These are phyloP conservation scores for Prionailurus viverrinus DNA, from an alignment of 2,113 vertebrate genomes.

Conservation along the genomic window DNA sequence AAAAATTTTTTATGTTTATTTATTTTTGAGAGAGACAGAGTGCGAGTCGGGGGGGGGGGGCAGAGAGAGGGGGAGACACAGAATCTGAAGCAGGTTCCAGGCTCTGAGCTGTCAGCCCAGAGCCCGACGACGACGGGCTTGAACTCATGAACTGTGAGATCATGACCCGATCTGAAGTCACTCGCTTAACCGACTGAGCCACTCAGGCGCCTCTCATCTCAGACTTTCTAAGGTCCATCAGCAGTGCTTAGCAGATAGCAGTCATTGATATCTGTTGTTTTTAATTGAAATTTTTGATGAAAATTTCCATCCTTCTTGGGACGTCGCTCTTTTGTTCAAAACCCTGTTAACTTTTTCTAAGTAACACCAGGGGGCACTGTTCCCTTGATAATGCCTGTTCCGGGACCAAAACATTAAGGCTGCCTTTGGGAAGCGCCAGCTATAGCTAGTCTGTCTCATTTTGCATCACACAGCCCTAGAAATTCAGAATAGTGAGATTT, in stretches of 20 bases:
- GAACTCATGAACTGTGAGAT: too few relatives aligned
- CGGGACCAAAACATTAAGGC: background rate
- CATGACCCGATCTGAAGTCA: too few relatives aligned
- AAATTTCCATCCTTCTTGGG: constrained; percentile 38
- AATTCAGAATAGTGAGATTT: background rate
- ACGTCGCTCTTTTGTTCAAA: background rate
- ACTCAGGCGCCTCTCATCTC: background rate
- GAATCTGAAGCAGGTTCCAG: too few relatives aligned
- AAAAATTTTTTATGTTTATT: too few relatives aligned
- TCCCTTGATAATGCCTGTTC: constrained; percentile 51
- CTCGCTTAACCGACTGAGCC: too few relatives aligned
- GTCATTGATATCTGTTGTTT: constrained; percentile 37
- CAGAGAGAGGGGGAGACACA: too few relatives aligned
- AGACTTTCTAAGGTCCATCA: background rate
- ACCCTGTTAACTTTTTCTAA: background rate
- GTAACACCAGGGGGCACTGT: constrained; percentile 78
- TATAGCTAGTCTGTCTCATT: background rate
- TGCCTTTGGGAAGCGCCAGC: background rate
- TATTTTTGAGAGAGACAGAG: too few relatives aligned
- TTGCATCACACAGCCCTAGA: background rate
- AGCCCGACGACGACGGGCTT: too few relatives aligned
- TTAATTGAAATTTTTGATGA: constrained; percentile 57
- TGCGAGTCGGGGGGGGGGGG: too few relatives aligned
- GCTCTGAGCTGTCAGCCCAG: too few relatives aligned
- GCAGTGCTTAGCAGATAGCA: background rate